Conservation (phyloP, 2,888 invertebrate genomes). For the Oscheius sp. region DNA sequence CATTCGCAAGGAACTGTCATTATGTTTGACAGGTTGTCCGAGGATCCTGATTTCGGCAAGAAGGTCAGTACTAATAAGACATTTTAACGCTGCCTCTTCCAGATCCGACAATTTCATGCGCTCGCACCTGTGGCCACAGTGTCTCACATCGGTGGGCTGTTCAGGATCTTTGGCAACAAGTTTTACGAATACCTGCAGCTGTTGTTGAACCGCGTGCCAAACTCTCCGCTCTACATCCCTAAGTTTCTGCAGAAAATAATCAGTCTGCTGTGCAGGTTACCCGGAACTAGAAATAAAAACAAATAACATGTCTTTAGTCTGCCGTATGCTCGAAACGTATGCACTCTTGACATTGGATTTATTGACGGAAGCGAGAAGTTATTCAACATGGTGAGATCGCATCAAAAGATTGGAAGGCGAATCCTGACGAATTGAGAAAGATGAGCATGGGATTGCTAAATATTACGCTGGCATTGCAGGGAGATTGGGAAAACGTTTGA, state of each 20-base stretch:
- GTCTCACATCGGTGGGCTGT: constrained; percentile 70
- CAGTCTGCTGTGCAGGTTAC: constrained; percentile 46
- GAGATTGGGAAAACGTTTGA: too few species aligned
- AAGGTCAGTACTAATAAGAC: constrained; percentile 48
- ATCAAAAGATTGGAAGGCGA: too few species aligned
- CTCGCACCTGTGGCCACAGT: constrained; percentile 72
- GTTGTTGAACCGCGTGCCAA: constrained; percentile 41
- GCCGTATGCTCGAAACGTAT: constrained; percentile 45
- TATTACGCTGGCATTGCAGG: too few species aligned
- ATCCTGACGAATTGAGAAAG: too few species aligned
- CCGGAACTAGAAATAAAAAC: neutral
- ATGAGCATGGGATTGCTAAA: too few species aligned
- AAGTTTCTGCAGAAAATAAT: constrained; percentile 45
- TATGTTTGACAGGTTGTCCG: constrained; percentile 66
- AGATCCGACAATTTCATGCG: constrained; percentile 69
- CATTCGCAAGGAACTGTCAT: constrained; percentile 82
- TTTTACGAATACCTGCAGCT: constrained; percentile 42
- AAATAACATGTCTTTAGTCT: constrained; percentile 34
- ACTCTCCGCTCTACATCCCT: constrained; percentile 50
- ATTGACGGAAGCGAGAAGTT: constrained; percentile 53
- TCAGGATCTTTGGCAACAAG: constrained; percentile 46
- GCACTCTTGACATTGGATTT: constrained; percentile 56
- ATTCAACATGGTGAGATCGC: constrained; percentile 48
- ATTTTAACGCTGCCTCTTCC: constrained; percentile 20
- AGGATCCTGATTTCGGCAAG: constrained; percentile 53